Evolutionary conservation across 2,113 vertebrate species (phyloP), one percentile per base, ranked within the genome.

Genomic region (Corythornis cristatus): DNA sequence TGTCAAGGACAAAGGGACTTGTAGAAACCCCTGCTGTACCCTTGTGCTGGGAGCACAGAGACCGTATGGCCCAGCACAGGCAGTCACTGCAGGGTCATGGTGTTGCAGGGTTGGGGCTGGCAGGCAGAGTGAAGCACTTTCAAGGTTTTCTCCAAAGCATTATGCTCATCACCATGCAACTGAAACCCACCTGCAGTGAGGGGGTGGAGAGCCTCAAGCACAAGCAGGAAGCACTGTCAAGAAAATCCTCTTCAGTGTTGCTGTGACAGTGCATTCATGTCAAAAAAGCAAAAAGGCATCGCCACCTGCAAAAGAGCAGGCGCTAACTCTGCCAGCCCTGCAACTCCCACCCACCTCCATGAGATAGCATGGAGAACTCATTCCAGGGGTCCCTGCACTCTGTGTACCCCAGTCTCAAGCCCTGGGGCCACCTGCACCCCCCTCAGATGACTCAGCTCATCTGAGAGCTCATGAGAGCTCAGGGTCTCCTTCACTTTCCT

Each of bases 241-340:
- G 86, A 95, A 94, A 76, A 90, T 53, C 90, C 31, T 85, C 28
- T 22, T 77, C 66, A 88, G 83, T 76, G 77, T 68, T 82, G 82
- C 61, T 61, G 42, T 12, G 73, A 57, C 6, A 0, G 53, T 65
- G 83, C 35, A 86, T 72, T 86, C 81, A 31, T 42, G 60, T 88
- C 60, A 88, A n/a, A 48, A 80, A 72, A 53, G 23, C 62, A 81
- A 83, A 93, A 91, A 80, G 83, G 50, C 73, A 76, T 64, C 11
- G 0, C 61, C 90, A 86, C 80, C 86, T 90, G 89, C 83, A 88
- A 94, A 96, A 93, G 95, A 96, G 92, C 95, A 95, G 73, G 65
- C 8, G 3, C 43, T 50, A 71, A 7, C 82, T 53, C 23, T 5
- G 77, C 9, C 57, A 90, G 81, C 81, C 74, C 26, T 4, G 10